Evolutionary conservation across 2,113 vertebrate species (phyloP).

Genomic region (Neopipo cinnamomea): DNA sequence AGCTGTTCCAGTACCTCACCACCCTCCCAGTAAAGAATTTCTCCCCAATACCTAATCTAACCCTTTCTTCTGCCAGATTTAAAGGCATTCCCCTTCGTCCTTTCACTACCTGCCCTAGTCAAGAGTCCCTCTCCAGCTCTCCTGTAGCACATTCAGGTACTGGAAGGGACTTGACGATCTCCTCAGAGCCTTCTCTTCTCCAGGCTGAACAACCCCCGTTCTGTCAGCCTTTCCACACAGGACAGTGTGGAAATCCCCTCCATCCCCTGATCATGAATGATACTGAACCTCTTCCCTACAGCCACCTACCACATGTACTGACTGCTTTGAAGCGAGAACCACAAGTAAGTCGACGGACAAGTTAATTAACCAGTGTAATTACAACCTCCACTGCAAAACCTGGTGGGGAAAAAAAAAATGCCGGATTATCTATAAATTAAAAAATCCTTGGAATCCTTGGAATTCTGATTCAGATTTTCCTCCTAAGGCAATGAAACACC

Average conservation of each 20-base stretch:
- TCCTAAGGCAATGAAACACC: not conserved
- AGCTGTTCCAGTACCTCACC: not conserved
- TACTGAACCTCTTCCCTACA: not conserved
- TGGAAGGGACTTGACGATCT: not conserved
- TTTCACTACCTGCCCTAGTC: not conserved
- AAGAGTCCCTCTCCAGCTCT: not conserved
- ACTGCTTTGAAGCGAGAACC: not conserved
- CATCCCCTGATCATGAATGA: not conserved
- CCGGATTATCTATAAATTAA: not conserved
- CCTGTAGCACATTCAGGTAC: not conserved
- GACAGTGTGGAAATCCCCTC: not conserved
- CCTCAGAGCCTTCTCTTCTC: not conserved
- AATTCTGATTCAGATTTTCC: not conserved
- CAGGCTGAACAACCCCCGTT: not conserved
- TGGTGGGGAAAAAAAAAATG: not conserved
- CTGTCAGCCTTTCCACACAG: not conserved
- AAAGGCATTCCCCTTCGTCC: not conserved
- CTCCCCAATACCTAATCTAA: not conserved
- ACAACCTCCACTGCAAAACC: not conserved
- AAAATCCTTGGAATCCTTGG: not conserved
- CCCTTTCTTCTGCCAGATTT: not conserved
- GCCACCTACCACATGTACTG: not conserved
- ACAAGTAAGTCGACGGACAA: fast-evolving
- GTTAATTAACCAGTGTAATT: not conserved
- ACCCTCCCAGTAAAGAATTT: not conserved